Conservation (phyloP, 2,888 invertebrate genomes). For the Synanthedon tipuliformis region DNA sequence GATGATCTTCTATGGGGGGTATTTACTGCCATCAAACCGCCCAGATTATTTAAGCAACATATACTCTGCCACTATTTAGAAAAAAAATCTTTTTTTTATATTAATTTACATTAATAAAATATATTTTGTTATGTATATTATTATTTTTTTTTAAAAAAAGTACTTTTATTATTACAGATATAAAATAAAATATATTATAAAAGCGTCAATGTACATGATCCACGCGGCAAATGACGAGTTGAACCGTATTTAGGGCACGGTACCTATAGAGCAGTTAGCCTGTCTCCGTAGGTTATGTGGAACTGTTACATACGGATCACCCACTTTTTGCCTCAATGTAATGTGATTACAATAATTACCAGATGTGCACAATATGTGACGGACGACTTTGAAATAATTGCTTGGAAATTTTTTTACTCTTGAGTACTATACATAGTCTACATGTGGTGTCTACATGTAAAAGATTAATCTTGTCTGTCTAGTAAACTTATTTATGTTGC, state of each 20-base stretch:
- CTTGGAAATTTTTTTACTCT: background rate
- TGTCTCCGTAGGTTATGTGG: constrained; percentile 1
- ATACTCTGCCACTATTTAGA: no score
- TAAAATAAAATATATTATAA: background rate
- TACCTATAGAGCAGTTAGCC: background rate
- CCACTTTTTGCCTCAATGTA: constrained; percentile 21
- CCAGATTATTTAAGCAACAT: no score
- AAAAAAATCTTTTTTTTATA: no score
- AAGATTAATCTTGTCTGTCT: no score
- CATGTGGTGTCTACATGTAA: background rate
- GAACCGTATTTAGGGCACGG: background rate
- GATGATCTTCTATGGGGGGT: no score
- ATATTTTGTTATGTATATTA: no score
- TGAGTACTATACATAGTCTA: no score
- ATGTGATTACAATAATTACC: constrained; percentile 24
- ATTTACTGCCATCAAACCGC: no score
- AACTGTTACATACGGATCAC: constrained; percentile 17
- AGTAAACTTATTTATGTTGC: no score
- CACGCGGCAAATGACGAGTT: constrained; percentile 2
- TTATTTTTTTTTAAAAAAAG: no score
- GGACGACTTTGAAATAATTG: background rate
- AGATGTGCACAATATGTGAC: constrained; percentile 3
- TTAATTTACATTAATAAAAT: no score
- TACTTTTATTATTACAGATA: no score
- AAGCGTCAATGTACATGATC: constrained; percentile 17